These are phyloP conservation scores for Melanerpes formicivorus DNA, from an alignment of 2,113 vertebrate genomes.

Conservation along the genomic window DNA sequence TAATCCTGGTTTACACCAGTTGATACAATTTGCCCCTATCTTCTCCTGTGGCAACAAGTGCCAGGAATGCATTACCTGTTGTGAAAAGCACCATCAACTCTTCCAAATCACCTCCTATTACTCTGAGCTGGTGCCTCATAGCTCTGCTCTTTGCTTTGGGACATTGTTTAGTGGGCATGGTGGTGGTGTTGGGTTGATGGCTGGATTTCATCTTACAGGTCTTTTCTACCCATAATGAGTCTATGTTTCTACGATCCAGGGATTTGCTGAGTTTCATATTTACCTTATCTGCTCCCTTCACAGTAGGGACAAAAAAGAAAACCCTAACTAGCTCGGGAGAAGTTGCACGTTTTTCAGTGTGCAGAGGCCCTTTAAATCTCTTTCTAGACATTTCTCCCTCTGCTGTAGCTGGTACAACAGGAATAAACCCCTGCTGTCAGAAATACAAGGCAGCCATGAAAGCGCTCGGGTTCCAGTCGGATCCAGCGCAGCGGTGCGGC, in stretches of 20 bases:
- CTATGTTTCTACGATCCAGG: no score
- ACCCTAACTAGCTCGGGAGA: neutral
- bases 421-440: neutral
- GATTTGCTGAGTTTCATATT: rapidly evolving
- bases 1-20: neutral
- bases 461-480: neutral
- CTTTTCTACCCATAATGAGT: no score
- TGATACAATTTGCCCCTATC: neutral
- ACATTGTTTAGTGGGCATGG: no score
- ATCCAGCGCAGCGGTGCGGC: rapidly evolving
- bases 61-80: neutral
- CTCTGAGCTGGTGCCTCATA: no score
- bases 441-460: neutral
- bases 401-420: neutral
- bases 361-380: neutral
- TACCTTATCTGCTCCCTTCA: no score
- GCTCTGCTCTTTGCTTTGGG: neutral
- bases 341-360: neutral
- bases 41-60: neutral
- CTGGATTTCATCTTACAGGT: no score
- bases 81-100: neutral
- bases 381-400: neutral
- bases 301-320: no score
- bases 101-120: neutral
- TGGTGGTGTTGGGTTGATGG: no score